These are phyloP conservation scores for Tarsius wallacei DNA, from an alignment of 2,797 vertebrate genomes.

Conservation along the genomic window DNA sequence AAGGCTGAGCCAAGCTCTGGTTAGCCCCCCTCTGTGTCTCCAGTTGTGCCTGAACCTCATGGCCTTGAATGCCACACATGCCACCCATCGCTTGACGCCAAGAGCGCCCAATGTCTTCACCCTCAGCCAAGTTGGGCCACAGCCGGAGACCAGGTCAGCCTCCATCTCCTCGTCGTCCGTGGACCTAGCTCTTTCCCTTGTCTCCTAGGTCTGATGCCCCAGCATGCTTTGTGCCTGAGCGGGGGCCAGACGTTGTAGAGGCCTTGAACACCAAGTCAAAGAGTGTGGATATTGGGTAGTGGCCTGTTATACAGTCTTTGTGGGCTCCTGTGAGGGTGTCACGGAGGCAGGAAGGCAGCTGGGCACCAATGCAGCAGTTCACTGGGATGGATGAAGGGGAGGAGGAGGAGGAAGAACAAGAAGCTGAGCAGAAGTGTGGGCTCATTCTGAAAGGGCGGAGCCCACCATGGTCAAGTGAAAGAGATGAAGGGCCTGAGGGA, in stretches of 20 bases:
- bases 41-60: background rate
- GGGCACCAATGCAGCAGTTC: background rate
- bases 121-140: background rate
- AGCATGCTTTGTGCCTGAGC: background rate
- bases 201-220: background rate
- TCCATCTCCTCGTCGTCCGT: background rate
- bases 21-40: background rate
- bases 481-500: background rate
- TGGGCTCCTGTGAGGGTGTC: no score
- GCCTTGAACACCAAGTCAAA: background rate
- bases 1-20: background rate
- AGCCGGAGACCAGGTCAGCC: background rate
- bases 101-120: background rate
- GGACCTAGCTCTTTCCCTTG: background rate
- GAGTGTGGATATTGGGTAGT: background rate
- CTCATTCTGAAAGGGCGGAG: background rate
- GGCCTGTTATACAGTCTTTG: background rate
- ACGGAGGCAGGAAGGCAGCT: background rate
- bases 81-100: accelerated
- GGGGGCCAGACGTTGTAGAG: background rate
- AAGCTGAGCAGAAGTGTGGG: background rate
- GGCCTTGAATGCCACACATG: background rate
- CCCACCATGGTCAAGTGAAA: background rate
- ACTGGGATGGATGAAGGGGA: background rate
- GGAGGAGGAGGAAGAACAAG: no score